A percentile compares a stretch with the other conserved stretches of the same genome.
Conservation (phyloP, 2,888 invertebrate species). For the Ormyrus thymus region DNA sequence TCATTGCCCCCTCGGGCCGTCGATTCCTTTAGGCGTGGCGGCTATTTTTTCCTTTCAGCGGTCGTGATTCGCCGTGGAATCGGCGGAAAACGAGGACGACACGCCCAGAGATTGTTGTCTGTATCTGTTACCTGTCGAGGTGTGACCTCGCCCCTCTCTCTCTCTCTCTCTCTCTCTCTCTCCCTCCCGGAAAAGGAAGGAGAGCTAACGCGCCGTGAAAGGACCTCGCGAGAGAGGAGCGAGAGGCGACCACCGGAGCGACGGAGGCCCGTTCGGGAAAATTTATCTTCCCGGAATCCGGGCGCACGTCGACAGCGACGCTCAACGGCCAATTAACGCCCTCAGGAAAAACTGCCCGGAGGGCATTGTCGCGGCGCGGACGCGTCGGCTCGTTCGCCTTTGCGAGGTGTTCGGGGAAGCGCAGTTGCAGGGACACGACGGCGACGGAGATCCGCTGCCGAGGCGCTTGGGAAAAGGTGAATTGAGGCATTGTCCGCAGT, state of each 20-base stretch:
- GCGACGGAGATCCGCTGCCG: too few relatives aligned
- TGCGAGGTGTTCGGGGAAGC: too few relatives aligned
- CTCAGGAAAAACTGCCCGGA: slow-evolving; percentile 23
- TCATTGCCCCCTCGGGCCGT: neutral
- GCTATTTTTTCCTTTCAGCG: neutral
- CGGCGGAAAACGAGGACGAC: slow-evolving; percentile 59
- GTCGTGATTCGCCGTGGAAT: slow-evolving; percentile 54
- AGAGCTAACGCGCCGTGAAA: slow-evolving; percentile 60
- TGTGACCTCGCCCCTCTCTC: slow-evolving; percentile 52
- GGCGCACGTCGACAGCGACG: slow-evolving; percentile 33
- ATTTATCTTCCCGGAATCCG: slow-evolving; percentile 52
- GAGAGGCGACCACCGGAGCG: neutral
- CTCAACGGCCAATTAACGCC: slow-evolving; percentile 53
- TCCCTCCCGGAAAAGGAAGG: neutral
- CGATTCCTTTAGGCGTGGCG: neutral
- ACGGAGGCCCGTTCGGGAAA: slow-evolving; percentile 40
- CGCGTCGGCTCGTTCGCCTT: too few relatives aligned
- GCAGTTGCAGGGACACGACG: too few relatives aligned
- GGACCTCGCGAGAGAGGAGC: slow-evolving; percentile 15
- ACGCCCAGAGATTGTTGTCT: slow-evolving; percentile 52
- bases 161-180: slow-evolving; percentile 42
- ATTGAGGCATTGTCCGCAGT: too few relatives aligned
- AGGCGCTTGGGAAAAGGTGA: too few relatives aligned
- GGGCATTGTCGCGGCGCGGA: too few relatives aligned
- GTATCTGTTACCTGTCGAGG: slow-evolving; percentile 53